Base-by-base conservation (phyloP, 2,113 vertebrate species). In the Bothrops jararaca region DNA sequence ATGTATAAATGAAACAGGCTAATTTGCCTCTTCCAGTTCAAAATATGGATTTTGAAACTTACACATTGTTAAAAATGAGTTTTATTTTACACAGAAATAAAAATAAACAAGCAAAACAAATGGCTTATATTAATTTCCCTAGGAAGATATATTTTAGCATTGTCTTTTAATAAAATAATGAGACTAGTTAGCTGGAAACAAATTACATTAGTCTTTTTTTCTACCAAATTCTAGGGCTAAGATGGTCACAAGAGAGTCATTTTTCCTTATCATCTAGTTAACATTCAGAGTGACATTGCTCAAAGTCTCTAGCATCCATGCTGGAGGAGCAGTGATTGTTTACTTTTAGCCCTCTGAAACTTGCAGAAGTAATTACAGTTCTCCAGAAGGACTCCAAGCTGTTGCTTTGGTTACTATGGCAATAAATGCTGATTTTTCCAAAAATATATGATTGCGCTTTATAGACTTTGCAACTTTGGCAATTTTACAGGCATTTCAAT, bases 391-490 rank as follows among this genome's bases (percentile, higher is more conserved):
- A 93, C 94, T 96, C 93, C 10, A 0, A 92, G 94, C 95, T 96
- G 95, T 96, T 91, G 86, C 94, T 96, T 91, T 95, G 0, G 95
- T 97, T 97, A 96, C 97, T 96, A 97, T 97, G 96, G 96, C 95
- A 97, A 96, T 97, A 96, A 96, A 96, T 93, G 94, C 91, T 39
- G 90, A 95, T 96, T 94, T 80, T 90, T 23, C 42, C 12, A 91
- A 91, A 94, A 96, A 93, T 57, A 93, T 90, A 95, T 92, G 80
- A 74, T 45, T 92, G 90, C 90, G 89, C 48, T 94, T 89, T 86
- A 92, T 45, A 93, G 22, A 94, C 88, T 96, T 90, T 58, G 91
- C 88, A 92, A 90, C 56, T 92, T 91, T 92, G 52, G 91, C 94
- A 90, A 93, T 94, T 95, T 92, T 85, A 88, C 93, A 95, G 95